Evolutionary conservation across 2,888 invertebrate species (phyloP).

Genomic region (Parnassius smintheus): DNA sequence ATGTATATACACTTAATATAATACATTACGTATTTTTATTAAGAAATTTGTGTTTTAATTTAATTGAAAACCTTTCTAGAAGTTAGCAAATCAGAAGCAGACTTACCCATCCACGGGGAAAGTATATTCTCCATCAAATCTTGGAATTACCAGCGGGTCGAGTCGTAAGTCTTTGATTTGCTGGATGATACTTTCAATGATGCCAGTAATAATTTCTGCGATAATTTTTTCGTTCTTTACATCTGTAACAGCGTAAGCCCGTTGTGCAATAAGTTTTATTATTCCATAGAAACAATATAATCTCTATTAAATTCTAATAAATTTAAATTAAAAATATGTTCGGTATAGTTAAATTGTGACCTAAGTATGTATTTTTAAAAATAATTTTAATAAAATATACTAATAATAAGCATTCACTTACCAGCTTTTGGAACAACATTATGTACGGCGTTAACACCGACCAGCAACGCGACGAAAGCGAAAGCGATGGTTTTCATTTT

Average conservation of each 20-base stretch:
- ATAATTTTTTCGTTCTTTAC: constrained; percentile 5
- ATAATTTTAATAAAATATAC: too few relatives aligned
- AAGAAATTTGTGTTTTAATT: too few relatives aligned
- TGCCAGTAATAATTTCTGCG: neutral
- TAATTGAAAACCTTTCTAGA: too few relatives aligned
- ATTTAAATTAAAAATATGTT: too few relatives aligned
- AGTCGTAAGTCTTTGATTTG: constrained; percentile 1
- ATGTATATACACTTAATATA: too few relatives aligned
- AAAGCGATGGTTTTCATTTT: constrained; percentile 18
- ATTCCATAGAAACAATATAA: too few relatives aligned
- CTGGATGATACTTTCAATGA: constrained; percentile 1
- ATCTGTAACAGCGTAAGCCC: neutral
- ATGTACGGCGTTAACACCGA: constrained; percentile 8
- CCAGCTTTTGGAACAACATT: neutral
- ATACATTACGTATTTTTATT: too few relatives aligned
- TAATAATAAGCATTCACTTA: neutral
- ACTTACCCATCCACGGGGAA: constrained; percentile 9
- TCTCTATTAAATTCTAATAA: too few relatives aligned
- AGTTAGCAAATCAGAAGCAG: too few relatives aligned
- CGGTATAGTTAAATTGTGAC: too few relatives aligned
- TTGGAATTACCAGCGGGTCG: constrained; percentile 6
- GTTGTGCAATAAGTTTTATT: too few relatives aligned
- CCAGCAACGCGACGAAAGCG: constrained; percentile 16
- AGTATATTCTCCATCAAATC: constrained; percentile 3
- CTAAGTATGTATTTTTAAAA: too few relatives aligned